These are phyloP conservation scores for Ondatra zibethicus DNA, from an alignment of 2,113 vertebrate genomes.

Conservation along the genomic window DNA sequence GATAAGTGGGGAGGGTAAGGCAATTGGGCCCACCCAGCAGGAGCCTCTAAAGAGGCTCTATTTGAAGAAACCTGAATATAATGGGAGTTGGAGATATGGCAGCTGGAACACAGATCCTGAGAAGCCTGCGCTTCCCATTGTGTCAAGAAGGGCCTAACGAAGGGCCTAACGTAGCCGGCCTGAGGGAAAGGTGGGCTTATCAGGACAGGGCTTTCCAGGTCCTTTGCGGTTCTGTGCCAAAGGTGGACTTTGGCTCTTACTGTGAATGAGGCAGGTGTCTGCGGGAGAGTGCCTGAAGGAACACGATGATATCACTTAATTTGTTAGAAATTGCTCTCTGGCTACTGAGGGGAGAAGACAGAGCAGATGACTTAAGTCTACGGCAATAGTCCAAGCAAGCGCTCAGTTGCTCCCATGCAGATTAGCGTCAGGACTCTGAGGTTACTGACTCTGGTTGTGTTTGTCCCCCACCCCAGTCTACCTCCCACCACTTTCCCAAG, in stretches of 20 bases:
- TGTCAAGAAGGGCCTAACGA: no score
- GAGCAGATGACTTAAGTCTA: fast-evolving
- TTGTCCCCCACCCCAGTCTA: neutral
- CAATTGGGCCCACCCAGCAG: neutral
- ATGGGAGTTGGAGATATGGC: neutral
- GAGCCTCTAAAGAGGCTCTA: neutral
- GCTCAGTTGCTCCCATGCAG: fast-evolving
- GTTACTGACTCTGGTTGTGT: neutral
- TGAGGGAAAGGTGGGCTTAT: fast-evolving
- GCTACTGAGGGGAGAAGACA: neutral
- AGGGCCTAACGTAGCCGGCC: fast-evolving
- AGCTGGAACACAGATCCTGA: neutral
- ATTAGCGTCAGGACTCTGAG: neutral
- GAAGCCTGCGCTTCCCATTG: neutral
- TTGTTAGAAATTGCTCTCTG: neutral
- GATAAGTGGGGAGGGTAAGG: neutral
- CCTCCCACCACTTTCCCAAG: neutral
- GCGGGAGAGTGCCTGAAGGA: neutral
- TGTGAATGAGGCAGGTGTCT: neutral
- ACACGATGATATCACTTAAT: neutral
- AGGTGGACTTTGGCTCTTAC: neutral
- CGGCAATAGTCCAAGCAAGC: neutral
- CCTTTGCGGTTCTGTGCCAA: neutral
- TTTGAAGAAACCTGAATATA: neutral
- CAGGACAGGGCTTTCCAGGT: neutral